A percentile compares a stretch with the other conserved stretches of the same genome.
These are phyloP conservation scores for Gadopsis bispinosus DNA, from an alignment of 2,797 vertebrate genomes.

Conservation along the genomic window DNA sequence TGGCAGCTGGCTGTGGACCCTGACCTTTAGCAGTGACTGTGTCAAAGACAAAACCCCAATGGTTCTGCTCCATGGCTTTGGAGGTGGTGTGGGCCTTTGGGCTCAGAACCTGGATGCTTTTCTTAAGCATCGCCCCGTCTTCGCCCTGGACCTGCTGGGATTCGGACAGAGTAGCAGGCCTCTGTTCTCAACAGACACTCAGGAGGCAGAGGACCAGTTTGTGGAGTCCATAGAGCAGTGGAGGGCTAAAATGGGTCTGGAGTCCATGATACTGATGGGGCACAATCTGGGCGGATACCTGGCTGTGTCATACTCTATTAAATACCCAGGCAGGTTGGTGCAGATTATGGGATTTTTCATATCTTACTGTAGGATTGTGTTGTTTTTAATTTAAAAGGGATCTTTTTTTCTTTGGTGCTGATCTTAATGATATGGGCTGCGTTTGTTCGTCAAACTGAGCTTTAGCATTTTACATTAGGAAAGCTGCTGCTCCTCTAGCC, in stretches of 20 bases:
- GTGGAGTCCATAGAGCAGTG: slow-evolving; percentile 95
- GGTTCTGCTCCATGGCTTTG: slow-evolving; percentile 95
- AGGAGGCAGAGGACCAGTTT: slow-evolving; percentile 92
- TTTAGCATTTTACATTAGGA: too few species aligned
- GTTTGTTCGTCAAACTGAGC: not conserved
- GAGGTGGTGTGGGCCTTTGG: slow-evolving; percentile 95
- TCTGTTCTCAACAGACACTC: slow-evolving; percentile 86
- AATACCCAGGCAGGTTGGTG: slow-evolving; percentile 90
- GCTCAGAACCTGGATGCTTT: slow-evolving; percentile 92
- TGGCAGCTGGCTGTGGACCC: slow-evolving; percentile 92
- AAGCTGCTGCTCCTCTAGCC: too few species aligned
- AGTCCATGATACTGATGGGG: slow-evolving; percentile 92
- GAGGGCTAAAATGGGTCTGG: slow-evolving; percentile 89
- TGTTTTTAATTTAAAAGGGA: slow-evolving; percentile 14
- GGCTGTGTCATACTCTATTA: slow-evolving; percentile 91
- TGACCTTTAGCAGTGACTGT: slow-evolving; percentile 81
- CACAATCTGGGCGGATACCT: slow-evolving; percentile 96
- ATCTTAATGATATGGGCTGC: slow-evolving; percentile 15
- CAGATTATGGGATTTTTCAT: slow-evolving; percentile 7
- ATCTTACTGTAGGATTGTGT: not conserved
- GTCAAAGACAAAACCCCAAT: slow-evolving; percentile 87
- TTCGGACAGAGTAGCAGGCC: slow-evolving; percentile 96
- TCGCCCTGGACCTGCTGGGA: slow-evolving; percentile 93
- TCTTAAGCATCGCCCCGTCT: slow-evolving; percentile 87
- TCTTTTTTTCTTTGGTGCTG: not conserved